A percentile compares a stretch with the other conserved stretches of the same genome.
These are phyloP conservation scores for Cephalotes varians DNA, from an alignment of 2,888 invertebrate species.

Conservation along the genomic window DNA sequence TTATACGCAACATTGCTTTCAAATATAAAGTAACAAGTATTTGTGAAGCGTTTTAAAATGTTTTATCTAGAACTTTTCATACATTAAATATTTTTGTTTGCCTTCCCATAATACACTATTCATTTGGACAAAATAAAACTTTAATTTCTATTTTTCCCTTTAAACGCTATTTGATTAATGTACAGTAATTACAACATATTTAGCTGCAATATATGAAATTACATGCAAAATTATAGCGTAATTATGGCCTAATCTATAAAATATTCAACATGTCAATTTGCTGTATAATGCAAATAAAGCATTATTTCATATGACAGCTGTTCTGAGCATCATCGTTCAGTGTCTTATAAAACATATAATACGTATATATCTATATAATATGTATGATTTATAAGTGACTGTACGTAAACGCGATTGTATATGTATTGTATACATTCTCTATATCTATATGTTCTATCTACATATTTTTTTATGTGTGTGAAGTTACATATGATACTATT, in stretches of 20 bases:
- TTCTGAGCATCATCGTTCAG: neutral
- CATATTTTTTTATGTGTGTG: neutral
- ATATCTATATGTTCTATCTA: neutral
- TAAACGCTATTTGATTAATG: slow-evolving; percentile 3
- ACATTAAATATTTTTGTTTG: neutral
- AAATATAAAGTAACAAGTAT: neutral
- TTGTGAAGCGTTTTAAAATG: neutral
- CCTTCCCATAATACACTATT: neutral
- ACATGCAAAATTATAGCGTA: neutral
- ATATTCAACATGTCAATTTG: neutral
- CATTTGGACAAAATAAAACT: neutral
- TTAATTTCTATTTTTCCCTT: neutral
- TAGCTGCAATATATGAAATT: neutral
- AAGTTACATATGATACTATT: neutral
- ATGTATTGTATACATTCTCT: neutral
- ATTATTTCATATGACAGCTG: neutral
- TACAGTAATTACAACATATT: slow-evolving; percentile 6
- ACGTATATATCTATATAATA: neutral
- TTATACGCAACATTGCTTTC: neutral
- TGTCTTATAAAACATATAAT: neutral
- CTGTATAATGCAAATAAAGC: neutral
- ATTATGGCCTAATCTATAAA: neutral
- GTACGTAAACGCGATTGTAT: neutral
- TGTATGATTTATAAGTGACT: neutral
- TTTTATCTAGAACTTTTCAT: neutral